Conservation (phyloP, 1,140 invertebrate species). For the Micrasema minimum region DNA sequence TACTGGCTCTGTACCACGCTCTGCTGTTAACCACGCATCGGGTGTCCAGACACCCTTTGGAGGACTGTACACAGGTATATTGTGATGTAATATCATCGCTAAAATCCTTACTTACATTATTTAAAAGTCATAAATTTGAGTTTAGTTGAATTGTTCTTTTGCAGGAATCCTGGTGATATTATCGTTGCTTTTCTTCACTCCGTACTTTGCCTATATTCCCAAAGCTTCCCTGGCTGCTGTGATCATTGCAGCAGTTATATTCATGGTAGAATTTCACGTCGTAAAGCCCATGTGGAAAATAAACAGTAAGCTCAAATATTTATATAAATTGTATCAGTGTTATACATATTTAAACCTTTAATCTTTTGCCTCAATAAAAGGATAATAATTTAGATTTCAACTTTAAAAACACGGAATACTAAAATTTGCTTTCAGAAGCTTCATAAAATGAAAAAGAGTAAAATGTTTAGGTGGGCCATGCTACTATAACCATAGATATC, state of each 20-base stretch:
- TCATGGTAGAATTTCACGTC: slow-evolving; percentile 84
- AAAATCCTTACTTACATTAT: no score
- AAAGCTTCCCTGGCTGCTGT: slow-evolving; percentile 81
- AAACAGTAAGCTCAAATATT: slow-evolving; percentile 81
- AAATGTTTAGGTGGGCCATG: no score
- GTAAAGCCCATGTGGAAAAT: slow-evolving; percentile 83
- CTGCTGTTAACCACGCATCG: slow-evolving; percentile 89
- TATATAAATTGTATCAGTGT: no score
- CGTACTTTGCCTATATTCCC: slow-evolving; percentile 83
- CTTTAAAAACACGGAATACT: no score
- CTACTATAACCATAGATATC: no score
- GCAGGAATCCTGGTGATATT: slow-evolving; percentile 78
- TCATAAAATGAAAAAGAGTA: no score
- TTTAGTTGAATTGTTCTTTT: background rate
- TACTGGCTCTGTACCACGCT: slow-evolving; percentile 86
- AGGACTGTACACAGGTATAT: slow-evolving; percentile 85
- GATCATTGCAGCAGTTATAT: slow-evolving; percentile 85
- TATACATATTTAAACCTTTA: no score
- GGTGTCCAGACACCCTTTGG: slow-evolving; percentile 87
- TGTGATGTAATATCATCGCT: background rate
- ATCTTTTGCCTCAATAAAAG: no score
- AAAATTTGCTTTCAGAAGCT: no score
- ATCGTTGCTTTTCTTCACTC: slow-evolving; percentile 81
- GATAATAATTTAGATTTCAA: no score
- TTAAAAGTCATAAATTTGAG: no score